Evolutionary conservation across 2,797 vertebrate genomes (phyloP), one percentile per base, ranked within the genome.

Genomic region (Morelia viridis): DNA sequence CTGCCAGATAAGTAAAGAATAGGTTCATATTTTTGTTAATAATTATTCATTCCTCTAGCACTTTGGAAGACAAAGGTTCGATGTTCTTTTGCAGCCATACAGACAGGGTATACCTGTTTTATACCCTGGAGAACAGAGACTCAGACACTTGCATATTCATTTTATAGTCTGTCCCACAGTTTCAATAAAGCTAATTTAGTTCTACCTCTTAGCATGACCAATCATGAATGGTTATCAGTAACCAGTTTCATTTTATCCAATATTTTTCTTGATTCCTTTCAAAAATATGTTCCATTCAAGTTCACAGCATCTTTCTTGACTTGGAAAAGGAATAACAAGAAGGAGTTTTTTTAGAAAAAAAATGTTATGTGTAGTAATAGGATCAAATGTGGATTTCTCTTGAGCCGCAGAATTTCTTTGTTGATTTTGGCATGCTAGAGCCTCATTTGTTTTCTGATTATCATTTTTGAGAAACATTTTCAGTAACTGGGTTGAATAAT

Each of bases 401-500:
- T 71, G 94, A 94, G 95, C 89, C 86, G 60, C 57, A 88, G 93
- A 91, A 94, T 96, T 97, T 94, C 95, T 94, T 58, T 94, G 96
- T 94, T 96, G 95, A 91, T 96, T 96, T 96, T 97, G 97, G 97
- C 97, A 94, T 93, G 93, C 95, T 61, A 89, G 61, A 90, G 94
- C 95, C 93, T 96, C 96, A 91, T 96, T 96, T 96, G 96, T 94
- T 95, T 92, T 50, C 96, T 95, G 96, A 96, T 97, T 96, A 95
- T 95, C 94, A 3, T 97, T 97, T 96, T 93, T 80, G 94, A 96
- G 94, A 97, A 95, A 94, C 95, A 95, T 96, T 97, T 96, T 97
- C 96, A 96, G 96, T 96, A 96, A 96, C 97, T 89, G 84, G 95
- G 94, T 93, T 96, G 93, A 91, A 94, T 97, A 97, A 97, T 96